phyloP scores from a whole-genome alignment of 2,113 vertebrate species.

The Sardina pilchardus region DNA sequence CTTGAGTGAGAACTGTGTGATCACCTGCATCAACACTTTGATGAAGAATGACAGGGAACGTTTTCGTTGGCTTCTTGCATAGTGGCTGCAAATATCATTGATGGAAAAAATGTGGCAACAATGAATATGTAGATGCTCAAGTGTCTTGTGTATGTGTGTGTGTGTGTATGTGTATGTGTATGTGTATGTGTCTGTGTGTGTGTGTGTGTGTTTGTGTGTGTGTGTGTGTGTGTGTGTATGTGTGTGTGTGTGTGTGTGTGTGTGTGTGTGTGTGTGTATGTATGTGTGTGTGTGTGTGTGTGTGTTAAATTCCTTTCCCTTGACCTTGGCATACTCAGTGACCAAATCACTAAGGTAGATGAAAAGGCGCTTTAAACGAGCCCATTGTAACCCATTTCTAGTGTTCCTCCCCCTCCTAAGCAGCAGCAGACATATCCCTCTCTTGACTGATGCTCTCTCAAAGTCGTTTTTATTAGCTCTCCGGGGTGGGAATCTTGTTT shows the following conservation, averaged over 20 bases:
- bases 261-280: background rate
- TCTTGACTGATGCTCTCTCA: background rate
- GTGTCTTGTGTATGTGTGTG: background rate
- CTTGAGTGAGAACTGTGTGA: background rate
- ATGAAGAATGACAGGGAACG: background rate
- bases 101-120: background rate
- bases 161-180: background rate
- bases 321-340: background rate
- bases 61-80: background rate
- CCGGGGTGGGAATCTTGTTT: background rate
- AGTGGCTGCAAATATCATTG: background rate
- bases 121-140: background rate
- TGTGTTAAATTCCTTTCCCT: conserved; percentile 9
- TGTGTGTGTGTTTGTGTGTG: conserved; percentile 28
- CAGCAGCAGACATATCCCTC: background rate
- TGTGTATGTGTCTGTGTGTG: background rate
- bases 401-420: background rate
- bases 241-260: background rate
- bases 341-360: background rate
- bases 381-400: background rate
- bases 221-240: background rate
- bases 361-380: background rate
- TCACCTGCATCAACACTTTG: background rate
- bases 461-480: background rate
- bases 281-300: background rate